Evolutionary conservation across 2,888 invertebrate genomes (phyloP).

Genomic region (Coelinius sp.): DNA sequence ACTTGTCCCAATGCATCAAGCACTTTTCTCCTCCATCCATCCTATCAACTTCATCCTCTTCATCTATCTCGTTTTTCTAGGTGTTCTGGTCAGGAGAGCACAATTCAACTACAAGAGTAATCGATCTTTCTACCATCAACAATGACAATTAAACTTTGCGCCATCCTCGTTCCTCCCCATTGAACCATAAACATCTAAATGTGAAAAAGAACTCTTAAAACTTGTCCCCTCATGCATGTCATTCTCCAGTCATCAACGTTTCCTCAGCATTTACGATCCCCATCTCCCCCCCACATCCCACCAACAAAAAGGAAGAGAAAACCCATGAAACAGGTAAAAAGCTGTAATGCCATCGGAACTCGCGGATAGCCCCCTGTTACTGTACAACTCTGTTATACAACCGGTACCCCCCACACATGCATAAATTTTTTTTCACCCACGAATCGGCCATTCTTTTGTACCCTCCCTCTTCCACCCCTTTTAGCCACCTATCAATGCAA

Average conservation of each 20-base stretch:
- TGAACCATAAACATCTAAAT: background rate
- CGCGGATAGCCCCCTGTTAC: constrained; percentile 19
- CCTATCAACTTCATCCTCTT: constrained; percentile 1
- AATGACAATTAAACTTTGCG: background rate
- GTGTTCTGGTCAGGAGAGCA: background rate
- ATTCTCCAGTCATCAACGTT: background rate
- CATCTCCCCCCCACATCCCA: background rate
- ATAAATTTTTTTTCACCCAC: constrained; percentile 35
- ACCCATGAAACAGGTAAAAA: constrained; percentile 3
- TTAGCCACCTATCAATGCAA: background rate
- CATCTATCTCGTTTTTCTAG: background rate
- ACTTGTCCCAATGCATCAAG: constrained; percentile 13
- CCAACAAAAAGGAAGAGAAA: constrained; percentile 17
- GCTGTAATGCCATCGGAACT: constrained; percentile 27
- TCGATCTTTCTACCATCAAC: background rate
- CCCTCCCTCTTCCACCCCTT: background rate
- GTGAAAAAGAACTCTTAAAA: background rate
- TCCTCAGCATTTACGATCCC: constrained; percentile 7
- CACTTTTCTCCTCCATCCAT: background rate
- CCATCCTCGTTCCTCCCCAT: background rate
- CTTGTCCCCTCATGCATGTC: background rate
- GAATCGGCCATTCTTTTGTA: constrained; percentile 41
- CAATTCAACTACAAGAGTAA: too few relatives aligned
- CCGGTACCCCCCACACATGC: constrained; percentile 18
- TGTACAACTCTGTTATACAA: constrained; percentile 25